Base-by-base conservation (phyloP, 2,113 vertebrate species). In the Urocitellus parryii region DNA sequence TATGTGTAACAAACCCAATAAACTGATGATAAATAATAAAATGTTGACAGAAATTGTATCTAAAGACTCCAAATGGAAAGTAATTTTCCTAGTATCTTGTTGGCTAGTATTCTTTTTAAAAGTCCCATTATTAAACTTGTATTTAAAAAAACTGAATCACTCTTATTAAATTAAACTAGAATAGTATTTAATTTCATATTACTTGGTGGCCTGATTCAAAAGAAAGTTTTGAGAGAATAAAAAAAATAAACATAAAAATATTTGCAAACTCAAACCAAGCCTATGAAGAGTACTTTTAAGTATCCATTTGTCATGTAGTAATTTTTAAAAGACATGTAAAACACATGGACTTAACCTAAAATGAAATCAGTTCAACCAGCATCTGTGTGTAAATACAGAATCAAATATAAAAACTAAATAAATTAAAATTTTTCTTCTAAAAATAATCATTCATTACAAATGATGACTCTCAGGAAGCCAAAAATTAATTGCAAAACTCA, bases 331-430 rank as follows among this genome's bases (percentile, higher is more conserved):
- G 0, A 85, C 5, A 27, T 56, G n/a, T 73, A 1, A n/a, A 56
- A 96, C 67, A 77, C n/a, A 3, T 73, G 24, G 8, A 73, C 79
- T 42, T 88, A 61, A 93, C 16, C 79, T 53, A 94, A 91, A 88
- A 88, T 79, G 4, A 95, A 95, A 87, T 42, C 16, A 61, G 16
- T 91, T 85, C 68, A 88, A 67, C 32, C 13, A 74, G 25, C 42
- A 85, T 91, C 3, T 90, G 2, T 68, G 4, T 68, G 0, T 29
- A 90, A 82, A 37, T 5, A 73, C 8, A 92, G 7, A 14, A 88
- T 48, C 8, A 91, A 94, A 70, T 77, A 88, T 81, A 32, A 87
- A 32, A 87, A 53, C 5, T n/a, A 9, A 87, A 56, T 42, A 70
- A 58, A 61, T 67, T 48, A 70, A 78, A 25, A 34, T 63, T 48